Percentiles rank a stretch among this genome's conserved stretches.
phyloP scores from a whole-genome alignment of 1,140 invertebrate genomes.

The Vollenhovia emeryi region DNA sequence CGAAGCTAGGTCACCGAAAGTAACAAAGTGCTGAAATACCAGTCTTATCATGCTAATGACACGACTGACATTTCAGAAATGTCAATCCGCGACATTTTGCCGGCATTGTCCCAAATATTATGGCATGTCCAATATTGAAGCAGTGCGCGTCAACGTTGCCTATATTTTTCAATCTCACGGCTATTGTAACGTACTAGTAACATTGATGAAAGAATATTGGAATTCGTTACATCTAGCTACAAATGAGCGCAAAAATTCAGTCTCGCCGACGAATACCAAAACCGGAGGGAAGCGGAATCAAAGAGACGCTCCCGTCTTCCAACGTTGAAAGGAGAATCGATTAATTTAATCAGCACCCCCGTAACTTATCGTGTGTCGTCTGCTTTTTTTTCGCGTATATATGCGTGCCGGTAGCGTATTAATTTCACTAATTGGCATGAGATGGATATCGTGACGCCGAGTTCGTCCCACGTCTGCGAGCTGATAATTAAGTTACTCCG shows the following conservation, averaged over 20 bases:
- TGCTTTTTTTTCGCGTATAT: neutral
- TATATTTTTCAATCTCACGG: neutral
- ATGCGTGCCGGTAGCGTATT: neutral
- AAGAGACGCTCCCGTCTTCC: neutral
- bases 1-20: neutral
- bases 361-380: neutral
- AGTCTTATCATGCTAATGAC: constrained; percentile 41
- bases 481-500: constrained; percentile 15
- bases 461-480: neutral
- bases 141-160: neutral
- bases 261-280: neutral
- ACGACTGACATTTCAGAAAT: constrained; percentile 71
- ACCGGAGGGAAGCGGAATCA: neutral
- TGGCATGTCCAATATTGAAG: constrained; percentile 40
- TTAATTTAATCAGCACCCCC: neutral
- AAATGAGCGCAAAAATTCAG: neutral
- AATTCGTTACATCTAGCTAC: neutral
- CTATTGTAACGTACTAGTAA: neutral
- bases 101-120: constrained; percentile 62
- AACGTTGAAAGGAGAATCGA: neutral
- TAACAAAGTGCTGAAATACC: constrained; percentile 34
- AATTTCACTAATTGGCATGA: constrained; percentile 29
- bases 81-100: constrained; percentile 68
- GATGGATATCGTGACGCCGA: neutral
- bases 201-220: neutral